phyloP scores from a whole-genome alignment of 2,113 vertebrate species.

The Dasyurus viverrinus region DNA sequence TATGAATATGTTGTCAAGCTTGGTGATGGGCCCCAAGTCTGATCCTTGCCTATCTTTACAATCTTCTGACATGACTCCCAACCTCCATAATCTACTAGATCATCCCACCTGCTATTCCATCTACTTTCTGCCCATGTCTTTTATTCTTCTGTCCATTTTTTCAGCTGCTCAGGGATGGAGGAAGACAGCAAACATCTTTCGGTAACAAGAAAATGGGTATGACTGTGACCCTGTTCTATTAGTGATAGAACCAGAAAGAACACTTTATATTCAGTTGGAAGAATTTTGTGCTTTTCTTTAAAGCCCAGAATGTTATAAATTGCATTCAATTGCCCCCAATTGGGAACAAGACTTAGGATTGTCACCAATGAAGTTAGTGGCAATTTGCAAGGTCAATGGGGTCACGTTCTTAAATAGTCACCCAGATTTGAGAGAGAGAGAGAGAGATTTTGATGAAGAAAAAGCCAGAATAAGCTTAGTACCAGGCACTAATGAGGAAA shows the following conservation, averaged over 20 bases:
- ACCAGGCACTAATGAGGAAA: conserved; percentile 51
- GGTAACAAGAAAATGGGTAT: not conserved
- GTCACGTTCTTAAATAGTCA: conserved; percentile 28
- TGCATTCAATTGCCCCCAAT: conserved; percentile 16
- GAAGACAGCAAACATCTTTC: not conserved
- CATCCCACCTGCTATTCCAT: not conserved
- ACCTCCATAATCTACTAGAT: not conserved
- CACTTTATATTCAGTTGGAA: not conserved
- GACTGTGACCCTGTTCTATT: not conserved
- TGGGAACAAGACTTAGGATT: not conserved
- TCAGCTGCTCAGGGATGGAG: not conserved
- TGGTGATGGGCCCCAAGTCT: too few relatives aligned
- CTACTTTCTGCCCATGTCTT: not conserved
- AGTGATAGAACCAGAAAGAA: not conserved
- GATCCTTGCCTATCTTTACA: not conserved
- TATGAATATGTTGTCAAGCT: too few relatives aligned
- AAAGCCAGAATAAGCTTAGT: not conserved
- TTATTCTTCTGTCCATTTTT: not conserved
- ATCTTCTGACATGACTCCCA: not conserved
- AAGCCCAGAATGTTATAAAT: conserved; percentile 22
- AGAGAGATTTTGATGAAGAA: not conserved
- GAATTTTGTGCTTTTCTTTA: conserved; percentile 6
- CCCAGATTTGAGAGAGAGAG: conserved; percentile 24
- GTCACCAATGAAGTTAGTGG: conserved; percentile 36
- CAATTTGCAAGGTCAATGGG: conserved; percentile 6